Evolutionary conservation across 2,888 invertebrate genomes (phyloP), one percentile per base, ranked within the genome.

Genomic region (Eupithecia pulchellata): DNA sequence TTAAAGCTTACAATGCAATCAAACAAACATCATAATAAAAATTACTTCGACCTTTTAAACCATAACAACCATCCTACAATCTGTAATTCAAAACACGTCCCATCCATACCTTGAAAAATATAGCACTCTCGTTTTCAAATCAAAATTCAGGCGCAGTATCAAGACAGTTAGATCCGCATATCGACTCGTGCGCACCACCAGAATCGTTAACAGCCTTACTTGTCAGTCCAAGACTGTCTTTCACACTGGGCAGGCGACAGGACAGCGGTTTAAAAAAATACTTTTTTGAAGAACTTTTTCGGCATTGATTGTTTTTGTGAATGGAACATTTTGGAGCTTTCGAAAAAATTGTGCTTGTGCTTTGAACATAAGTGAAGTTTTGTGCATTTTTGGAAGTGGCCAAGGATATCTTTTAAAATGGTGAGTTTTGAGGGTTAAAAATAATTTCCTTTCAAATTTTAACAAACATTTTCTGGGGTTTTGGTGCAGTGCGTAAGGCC

Each of bases 191-290:
- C 91, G 92, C 92, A 88, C 86, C 85, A 83, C 74, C 83, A 80
- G 91, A 89, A 91, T 91, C 77, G 84, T 84, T 87, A 90, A 90
- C 81, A 83, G 83, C 86, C 79, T 82, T 91, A 78, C 79, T 83
- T 82, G 84, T 86, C 92, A 94, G 93, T 94, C 92, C 91, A 89
- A 89, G 85, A 89, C 90, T 89, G 93, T 92, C 93, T 90, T 82
- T 88, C 89, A 80, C 79, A 74, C 79, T 82, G 81, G 89, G 89
- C 91, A 91, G 93, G 89, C 93, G 90, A 86, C 81, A 86, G 89
- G 91, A 89, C 90, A 82, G 86, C 90, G 82, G 86, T 81, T 79
- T 62, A 66, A 72, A 55, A 55, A 57, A 71, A 67, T 63, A 67
- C 74, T 57, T 71, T 74, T 70, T 67, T 69, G 79, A 60, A 73